Evolutionary conservation across 2,113 vertebrate genomes (phyloP).

Genomic region (Sebastes fasciatus): DNA sequence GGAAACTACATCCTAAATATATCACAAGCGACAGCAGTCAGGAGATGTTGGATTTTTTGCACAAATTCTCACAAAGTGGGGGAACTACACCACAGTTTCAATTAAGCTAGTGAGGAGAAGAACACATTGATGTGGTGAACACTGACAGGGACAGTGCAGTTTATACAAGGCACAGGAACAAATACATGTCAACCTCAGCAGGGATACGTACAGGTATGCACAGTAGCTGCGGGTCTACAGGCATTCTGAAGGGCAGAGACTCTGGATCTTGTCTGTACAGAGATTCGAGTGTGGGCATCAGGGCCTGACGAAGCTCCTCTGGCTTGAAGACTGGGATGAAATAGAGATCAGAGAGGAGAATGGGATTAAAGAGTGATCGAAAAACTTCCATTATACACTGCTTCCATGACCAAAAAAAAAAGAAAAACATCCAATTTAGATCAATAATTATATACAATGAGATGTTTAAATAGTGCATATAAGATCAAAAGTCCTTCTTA

Average conservation of each 20-base stretch:
- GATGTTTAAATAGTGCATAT: background rate
- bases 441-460: background rate
- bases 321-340: slow-evolving; percentile 93
- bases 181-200: background rate
- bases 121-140: background rate
- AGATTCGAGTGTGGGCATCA: slow-evolving; percentile 98
- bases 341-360: slow-evolving; percentile 6
- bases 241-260: slow-evolving; percentile 97
- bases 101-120: background rate
- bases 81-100: background rate
- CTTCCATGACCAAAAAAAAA: slow-evolving; percentile 5
- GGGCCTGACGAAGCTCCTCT: slow-evolving; percentile 95
- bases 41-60: background rate
- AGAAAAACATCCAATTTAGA: background rate
- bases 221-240: slow-evolving; percentile 94
- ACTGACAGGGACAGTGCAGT: background rate
- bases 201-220: slow-evolving; percentile 95
- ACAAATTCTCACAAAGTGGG: background rate
- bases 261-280: slow-evolving; percentile 98
- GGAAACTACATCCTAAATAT: background rate
- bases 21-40: background rate
- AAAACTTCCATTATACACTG: background rate
- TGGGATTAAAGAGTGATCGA: background rate
- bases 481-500: slow-evolving; percentile 71
- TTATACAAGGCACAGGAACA: background rate